A percentile compares a stretch with the other conserved stretches of the same genome.
These are phyloP conservation scores for Lysandra bellargus DNA, from an alignment of 2,888 invertebrate species.

Conservation along the genomic window DNA sequence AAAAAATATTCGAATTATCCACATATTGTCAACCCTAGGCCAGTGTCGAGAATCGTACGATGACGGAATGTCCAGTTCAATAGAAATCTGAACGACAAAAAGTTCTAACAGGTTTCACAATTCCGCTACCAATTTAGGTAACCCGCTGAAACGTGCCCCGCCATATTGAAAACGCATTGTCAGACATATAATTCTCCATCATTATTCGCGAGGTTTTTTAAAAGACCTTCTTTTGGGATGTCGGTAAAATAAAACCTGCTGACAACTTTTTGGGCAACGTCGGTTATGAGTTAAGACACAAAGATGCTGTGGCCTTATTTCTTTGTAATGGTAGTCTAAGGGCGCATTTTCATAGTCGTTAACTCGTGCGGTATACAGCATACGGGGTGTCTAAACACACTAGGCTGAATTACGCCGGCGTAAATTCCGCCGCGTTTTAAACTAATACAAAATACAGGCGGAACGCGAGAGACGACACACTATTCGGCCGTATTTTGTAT, in stretches of 20 bases:
- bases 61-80: slow-evolving; percentile 47
- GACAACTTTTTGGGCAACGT: too few relatives aligned
- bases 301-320: neutral
- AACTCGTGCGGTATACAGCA: too few relatives aligned
- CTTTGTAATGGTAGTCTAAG: neutral
- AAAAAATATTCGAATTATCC: neutral
- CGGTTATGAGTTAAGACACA: neutral
- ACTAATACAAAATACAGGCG: too few relatives aligned
- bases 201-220: neutral
- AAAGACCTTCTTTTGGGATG: neutral
- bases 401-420: too few relatives aligned
- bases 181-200: neutral
- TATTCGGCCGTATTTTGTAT: too few relatives aligned
- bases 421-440: too few relatives aligned
- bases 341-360: too few relatives aligned
- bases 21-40: slow-evolving; percentile 48
- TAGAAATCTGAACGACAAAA: slow-evolving; percentile 69
- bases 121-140: slow-evolving; percentile 64
- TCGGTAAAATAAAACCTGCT: neutral
- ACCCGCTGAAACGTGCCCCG: slow-evolving; percentile 50
- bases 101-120: slow-evolving; percentile 72
- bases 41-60: slow-evolving; percentile 48
- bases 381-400: too few relatives aligned
- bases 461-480: too few relatives aligned
- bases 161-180: slow-evolving; percentile 32